Base-by-base conservation (phyloP, 2,888 invertebrate species). In the Villa cingulata region DNA sequence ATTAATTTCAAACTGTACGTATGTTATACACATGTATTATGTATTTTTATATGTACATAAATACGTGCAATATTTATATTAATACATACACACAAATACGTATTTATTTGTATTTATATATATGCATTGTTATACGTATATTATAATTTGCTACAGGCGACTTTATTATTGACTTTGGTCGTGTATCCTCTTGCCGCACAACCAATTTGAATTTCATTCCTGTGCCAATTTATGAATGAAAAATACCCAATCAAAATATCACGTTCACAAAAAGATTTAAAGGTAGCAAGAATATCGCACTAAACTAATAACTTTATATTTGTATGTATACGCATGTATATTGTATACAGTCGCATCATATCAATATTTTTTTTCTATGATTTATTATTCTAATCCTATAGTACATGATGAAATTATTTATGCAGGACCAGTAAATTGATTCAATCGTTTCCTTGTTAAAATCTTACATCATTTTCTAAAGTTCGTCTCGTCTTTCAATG, bases 191-290 rank as follows among this genome's bases (percentile, higher is more conserved):
- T 39, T 32, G 27, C n/a, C 44, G 23, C 7, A 6, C 23, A 4
- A 23, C 4, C 4, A 23, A 4, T 23, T 23, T 23, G 23, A 23
- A 12, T 32, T 32, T 32, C 12, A 32, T 32, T 32, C 12, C 29
- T 12, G 37, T 45, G 45, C 45, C 43, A 45, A 45, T 46, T 47
- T 47, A 50, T 50, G 50, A 50, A 50, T 50, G 50, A 41, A 49
- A 27, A 44, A 41, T 47, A 44, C 47, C 47, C 50, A 50, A 50
- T 47, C 50, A 50, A 47, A 47, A 47, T 44, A 47, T 47, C 50
- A 47, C 50, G 50, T 50, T 37, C 49, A 43, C 40, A 34, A 34
- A 15, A 15, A 34, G 34, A 34, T 15, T 12, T 15, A 34, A 34
- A 34, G n/a, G n/a, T 15, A 34, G n/a, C 34, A 34, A 15, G 29